Conservation (phyloP, 2,797 vertebrate species). For the Tokudaia tokunoshimensis region DNA sequence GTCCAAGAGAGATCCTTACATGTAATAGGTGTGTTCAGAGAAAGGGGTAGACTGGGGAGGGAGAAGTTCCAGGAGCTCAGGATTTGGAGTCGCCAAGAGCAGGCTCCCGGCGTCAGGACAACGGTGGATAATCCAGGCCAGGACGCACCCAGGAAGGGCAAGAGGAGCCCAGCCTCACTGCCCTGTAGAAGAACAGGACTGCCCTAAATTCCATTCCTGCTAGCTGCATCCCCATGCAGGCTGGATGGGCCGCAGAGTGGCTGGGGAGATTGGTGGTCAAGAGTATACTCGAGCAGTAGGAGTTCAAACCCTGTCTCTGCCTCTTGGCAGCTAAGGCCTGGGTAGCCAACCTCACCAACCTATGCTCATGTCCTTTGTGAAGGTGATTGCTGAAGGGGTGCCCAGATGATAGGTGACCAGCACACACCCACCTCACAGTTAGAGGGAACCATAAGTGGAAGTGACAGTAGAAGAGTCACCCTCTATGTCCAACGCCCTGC, state of each 20-base stretch:
- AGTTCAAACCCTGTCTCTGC: neutral
- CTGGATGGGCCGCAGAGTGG: neutral
- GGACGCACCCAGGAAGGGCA: neutral
- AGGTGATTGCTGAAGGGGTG: neutral
- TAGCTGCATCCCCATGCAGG: neutral
- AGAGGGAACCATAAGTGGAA: neutral
- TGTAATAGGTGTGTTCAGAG: neutral
- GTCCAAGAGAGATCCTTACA: neutral
- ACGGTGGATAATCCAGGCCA: neutral
- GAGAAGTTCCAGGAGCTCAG: neutral
- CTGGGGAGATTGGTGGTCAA: neutral
- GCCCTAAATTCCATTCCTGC: neutral
- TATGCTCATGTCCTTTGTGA: neutral
- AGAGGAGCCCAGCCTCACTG: neutral
- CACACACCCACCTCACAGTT: neutral
- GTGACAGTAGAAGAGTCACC: neutral
- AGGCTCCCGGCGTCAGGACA: neutral
- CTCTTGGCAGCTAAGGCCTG: neutral
- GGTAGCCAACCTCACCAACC: neutral
- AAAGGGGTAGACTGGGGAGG: neutral
- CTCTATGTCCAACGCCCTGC: accelerated
- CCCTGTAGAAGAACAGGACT: too few species aligned
- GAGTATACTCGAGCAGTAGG: accelerated
- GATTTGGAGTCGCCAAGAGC: neutral
- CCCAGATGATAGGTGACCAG: accelerated